Evolutionary conservation across 2,888 invertebrate genomes (phyloP).

Genomic region (Cheilosia grossa): DNA sequence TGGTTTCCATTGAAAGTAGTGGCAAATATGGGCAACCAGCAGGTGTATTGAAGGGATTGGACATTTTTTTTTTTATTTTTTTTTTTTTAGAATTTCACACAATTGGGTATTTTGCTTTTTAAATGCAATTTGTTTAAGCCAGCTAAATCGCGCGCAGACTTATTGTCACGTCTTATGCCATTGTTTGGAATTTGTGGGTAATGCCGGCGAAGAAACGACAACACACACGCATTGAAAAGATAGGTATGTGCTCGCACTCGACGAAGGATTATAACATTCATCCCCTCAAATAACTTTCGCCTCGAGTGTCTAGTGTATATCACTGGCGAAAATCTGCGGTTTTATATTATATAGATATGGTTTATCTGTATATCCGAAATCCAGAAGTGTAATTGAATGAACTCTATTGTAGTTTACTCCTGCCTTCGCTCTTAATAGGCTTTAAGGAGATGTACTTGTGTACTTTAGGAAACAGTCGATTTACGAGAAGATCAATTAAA

Average conservation of each 20-base stretch:
- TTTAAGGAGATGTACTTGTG: constrained; percentile 40
- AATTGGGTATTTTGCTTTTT: background rate
- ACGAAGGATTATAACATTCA: constrained; percentile 61
- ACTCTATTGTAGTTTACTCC: constrained; percentile 58
- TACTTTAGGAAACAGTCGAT: constrained; percentile 37
- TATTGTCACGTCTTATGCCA: constrained; percentile 28
- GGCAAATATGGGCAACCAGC: too few relatives aligned
- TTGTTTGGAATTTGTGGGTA: constrained; percentile 50
- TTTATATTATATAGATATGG: constrained; percentile 59
- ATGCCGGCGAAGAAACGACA: constrained; percentile 32
- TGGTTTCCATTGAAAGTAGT: background rate
- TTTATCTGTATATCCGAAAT: constrained; percentile 17
- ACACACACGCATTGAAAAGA: constrained; percentile 52
- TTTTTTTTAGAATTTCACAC: background rate
- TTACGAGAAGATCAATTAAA: constrained; percentile 70
- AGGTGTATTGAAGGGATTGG: background rate
- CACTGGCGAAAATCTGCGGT: constrained; percentile 63
- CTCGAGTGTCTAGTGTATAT: constrained; percentile 35
- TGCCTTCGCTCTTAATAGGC: constrained; percentile 54
- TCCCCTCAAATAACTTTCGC: constrained; percentile 46
- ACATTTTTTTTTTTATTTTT: background rate
- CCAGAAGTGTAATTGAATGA: constrained; percentile 47
- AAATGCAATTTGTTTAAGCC: constrained; percentile 24
- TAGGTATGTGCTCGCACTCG: constrained; percentile 5
- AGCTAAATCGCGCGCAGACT: constrained; percentile 29